A percentile compares a stretch with the other conserved stretches of the same genome.
Evolutionary conservation across 2,797 vertebrate genomes (phyloP).

Genomic region (Falco columbarius): DNA sequence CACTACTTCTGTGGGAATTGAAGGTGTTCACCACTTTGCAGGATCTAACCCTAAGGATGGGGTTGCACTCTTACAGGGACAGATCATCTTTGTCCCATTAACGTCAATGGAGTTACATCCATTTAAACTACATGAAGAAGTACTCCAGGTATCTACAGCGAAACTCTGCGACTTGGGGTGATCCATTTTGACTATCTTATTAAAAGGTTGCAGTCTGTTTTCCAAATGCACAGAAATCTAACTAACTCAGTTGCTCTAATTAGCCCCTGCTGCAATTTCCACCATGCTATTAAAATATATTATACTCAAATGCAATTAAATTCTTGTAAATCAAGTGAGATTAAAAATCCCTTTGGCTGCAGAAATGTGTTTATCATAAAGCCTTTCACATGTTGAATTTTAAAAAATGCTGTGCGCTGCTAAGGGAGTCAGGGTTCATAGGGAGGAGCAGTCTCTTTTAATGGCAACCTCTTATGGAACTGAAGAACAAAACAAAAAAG

Average conservation of each 20-base stretch:
- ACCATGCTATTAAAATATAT: slow-evolving; percentile 38
- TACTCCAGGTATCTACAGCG: background rate
- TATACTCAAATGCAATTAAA: slow-evolving; percentile 51
- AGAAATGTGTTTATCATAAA: slow-evolving; percentile 43
- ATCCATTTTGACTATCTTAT: slow-evolving; percentile 36
- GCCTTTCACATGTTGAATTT: slow-evolving; percentile 15
- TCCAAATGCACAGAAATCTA: slow-evolving; percentile 34
- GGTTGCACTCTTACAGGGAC: background rate
- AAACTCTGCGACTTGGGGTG: background rate
- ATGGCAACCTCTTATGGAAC: background rate
- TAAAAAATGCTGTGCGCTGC: background rate
- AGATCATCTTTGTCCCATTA: background rate
- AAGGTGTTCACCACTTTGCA: background rate
- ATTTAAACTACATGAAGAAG: background rate
- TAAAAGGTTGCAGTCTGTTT: slow-evolving; percentile 36
- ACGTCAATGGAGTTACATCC: background rate
- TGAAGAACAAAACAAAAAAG: background rate
- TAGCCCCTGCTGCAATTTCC: slow-evolving; percentile 54
- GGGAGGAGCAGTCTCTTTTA: background rate
- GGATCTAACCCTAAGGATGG: background rate
- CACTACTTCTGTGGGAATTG: background rate
- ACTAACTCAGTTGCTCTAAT: slow-evolving; percentile 31
- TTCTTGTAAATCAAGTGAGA: slow-evolving; percentile 69
- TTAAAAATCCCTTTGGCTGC: slow-evolving; percentile 52
- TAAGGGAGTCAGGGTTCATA: background rate